Evolutionary conservation across 1,140 invertebrate genomes (phyloP), one percentile per base, ranked within the genome.

Genomic region (Drosophila ironensis): DNA sequence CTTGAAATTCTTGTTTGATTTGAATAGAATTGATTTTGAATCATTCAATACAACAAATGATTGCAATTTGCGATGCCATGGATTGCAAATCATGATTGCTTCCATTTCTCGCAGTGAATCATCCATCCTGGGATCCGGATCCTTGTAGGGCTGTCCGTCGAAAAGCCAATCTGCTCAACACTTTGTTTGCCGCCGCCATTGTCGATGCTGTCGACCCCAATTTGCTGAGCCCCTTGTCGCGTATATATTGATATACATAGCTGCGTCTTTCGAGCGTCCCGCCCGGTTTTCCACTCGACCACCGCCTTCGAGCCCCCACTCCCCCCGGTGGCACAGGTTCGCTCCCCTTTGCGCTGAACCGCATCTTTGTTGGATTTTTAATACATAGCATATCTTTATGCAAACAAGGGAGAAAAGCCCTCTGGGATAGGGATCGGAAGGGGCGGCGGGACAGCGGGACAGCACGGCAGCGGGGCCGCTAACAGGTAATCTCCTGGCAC

Each of bases 141-240:
- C 40, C 38, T 7, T 27, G 19, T 25, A 37, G 24, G 42, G 51
- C 42, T 54, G 61, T 54, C 75, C 70, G 52, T 53, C 64, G 53
- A 86, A 70, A 61, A 80, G 74, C 64, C 78, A 86, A 84, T 84
- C 78, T 84, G 80, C 70, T 74, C 76, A 72, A 72, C 78, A 84
- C 78, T 78, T 74, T 80, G 75, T 78, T 84, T 77, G 52, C 68
- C 46, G 46, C 46, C 50, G 40, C 57, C 71, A 74, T 56, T 73
- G 48, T 61, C 48, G 42, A 35, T 22, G 64, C 69, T 78, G 80
- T 84, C 78, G 80, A 84, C 78, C 78, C 78, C 80, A 84, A 84
- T 84, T 84, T 73, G 75, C 80, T 70, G 66, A 60, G 74, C 80
- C 86, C 75, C 81, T 80, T 86, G 78, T 74, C 80, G 68, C 68